Evolutionary conservation across 2,888 invertebrate genomes (phyloP), one percentile per base, ranked within the genome.

Genomic region (Tolmerus cingulatus): DNA sequence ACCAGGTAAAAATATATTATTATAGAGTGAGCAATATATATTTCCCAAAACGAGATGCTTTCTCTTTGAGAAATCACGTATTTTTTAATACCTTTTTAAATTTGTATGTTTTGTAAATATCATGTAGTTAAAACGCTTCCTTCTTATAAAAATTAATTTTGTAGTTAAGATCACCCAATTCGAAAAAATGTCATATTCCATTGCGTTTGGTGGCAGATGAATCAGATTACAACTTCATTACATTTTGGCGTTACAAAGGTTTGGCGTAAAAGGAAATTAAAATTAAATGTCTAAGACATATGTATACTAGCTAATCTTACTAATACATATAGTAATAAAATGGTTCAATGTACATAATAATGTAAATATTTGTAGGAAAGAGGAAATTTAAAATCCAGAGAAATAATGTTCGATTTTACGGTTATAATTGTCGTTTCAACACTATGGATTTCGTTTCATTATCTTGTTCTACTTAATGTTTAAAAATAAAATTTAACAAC

Each of bases 1-100:
- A 82, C 30, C 66, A 57, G 82, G 19, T 57, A 82, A 82, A 82
- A 82, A 82, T 82, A 66, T 37, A 57, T 81, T 82, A 82, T 82
- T n/a, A 66, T 82, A 82, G 82, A 82, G 30, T 82, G 82, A 82
- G 82, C 82, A 82, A 82, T 34, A 66, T 82, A 66, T 82, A 66
- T 19, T 57, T 66, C 51, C 57, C 57, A 82, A 82, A 82, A 82
- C 51, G 30, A 66, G 82, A 23, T 30, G 30, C 16, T 82, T 46
- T 66, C 30, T 37, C 40, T 37, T 19, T 34, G 76, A 76, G 40
- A 76, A 37, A 37, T 76, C 40, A 66, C 76, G 37, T 37, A 34
- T 14, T 76, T 37, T 40, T 76, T 40, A 19, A 76, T 27, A 5
- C 37, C 43, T 46, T 46, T 76, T 76, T 76, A 37, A 37, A 76